A percentile compares a stretch with the other conserved stretches of the same genome.
Evolutionary conservation across 1,140 invertebrate species (phyloP).

Genomic region (Bombus breviceps): DNA sequence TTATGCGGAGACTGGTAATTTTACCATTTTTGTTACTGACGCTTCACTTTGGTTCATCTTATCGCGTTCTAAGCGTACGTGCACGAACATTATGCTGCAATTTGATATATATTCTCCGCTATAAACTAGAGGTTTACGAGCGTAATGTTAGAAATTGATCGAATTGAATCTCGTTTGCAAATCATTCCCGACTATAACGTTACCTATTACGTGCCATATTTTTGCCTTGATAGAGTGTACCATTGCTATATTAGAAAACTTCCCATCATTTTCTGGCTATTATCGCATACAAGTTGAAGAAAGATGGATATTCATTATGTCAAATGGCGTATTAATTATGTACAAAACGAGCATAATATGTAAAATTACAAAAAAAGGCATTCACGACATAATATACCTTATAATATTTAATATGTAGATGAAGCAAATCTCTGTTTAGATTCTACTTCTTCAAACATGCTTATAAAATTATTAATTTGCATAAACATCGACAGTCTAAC

Average conservation of each 20-base stretch:
- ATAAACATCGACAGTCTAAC: too few species aligned
- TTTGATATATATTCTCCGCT: neutral
- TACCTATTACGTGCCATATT: neutral
- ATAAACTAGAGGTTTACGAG: neutral
- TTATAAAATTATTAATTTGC: too few species aligned
- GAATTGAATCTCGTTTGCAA: conserved; percentile 12
- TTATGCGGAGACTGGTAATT: neutral
- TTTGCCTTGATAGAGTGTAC: neutral
- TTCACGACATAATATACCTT: too few species aligned
- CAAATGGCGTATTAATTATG: neutral
- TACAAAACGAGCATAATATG: too few species aligned
- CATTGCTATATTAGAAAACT: neutral
- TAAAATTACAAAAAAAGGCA: too few species aligned
- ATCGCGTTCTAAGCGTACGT: neutral
- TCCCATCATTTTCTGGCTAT: neutral
- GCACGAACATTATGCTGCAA: neutral
- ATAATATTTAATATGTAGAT: too few species aligned
- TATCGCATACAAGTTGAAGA: neutral
- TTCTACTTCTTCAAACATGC: too few species aligned
- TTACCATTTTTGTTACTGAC: neutral
- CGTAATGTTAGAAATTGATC: neutral
- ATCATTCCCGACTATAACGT: neutral
- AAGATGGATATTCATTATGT: too few species aligned
- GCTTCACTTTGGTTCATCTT: neutral
- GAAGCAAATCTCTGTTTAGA: too few species aligned